Base-by-base conservation (phyloP, 37 sponge, comb jelly and placozoan genomes). In the Amphimedon queenslandica region DNA sequence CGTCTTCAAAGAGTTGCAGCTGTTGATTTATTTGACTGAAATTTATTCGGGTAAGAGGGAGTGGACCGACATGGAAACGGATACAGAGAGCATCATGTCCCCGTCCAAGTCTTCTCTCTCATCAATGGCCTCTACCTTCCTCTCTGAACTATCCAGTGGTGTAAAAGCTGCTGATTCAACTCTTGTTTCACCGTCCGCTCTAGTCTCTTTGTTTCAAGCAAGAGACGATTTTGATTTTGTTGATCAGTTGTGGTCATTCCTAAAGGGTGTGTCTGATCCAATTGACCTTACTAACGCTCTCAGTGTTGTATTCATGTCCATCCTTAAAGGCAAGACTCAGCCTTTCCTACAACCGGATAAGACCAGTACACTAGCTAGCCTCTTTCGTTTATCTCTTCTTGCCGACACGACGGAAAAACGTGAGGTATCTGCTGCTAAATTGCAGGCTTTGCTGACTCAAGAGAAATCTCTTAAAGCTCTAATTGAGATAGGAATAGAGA, bases 221-320 rank as follows among this genome's bases (percentile, higher is more conserved):
- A 30, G 87, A 10, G 42, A 55, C 29, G 71, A 87, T 37, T 37
- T 87, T 0, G 87, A 87, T 31, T 87, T 87, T 76, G 36, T 64
- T 10, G 87, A 76, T 40, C 75, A 56, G 28, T 58, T 87, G 60
- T 87, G 87, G 87, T 37, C 76, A 72, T 87, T 87, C 57, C 29
- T 55, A 13, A 63, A 71, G 31, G 66, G 75, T 58, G 71, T 66
- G 10, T 31, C 47, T n/a, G 75, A 77, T 30, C 16, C 69, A 16
- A 71, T 47, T 20, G 87, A 87, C 32, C 72, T 87, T 0, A 41
- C 63, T 33, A 34, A 67, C 2, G 57, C 55, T 31, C 57, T 87
- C 58, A 77, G 65, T 40, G 37, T 34, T 5, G 56, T 87, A 1
- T 77, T 80, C 71, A 70, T 71, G 34, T 71, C 87, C 32, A 32